phyloP scores from a whole-genome alignment of 2,113 vertebrate species.

The Salvelinus fontinalis region DNA sequence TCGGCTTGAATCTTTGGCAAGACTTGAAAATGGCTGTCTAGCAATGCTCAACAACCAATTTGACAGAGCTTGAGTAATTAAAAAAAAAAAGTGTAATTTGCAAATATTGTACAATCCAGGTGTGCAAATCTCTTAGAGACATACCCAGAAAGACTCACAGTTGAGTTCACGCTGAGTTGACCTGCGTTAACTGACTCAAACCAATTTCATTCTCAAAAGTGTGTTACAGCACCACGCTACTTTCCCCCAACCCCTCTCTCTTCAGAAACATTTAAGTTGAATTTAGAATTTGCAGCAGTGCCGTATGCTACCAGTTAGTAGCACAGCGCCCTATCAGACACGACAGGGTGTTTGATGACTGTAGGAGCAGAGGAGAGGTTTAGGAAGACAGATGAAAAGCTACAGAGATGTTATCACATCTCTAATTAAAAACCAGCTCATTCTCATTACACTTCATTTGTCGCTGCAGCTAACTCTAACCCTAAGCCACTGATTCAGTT shows the following conservation, averaged over 20 bases:
- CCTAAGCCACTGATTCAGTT: constrained; percentile 49
- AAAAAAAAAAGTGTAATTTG: too few species aligned
- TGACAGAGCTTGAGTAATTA: too few species aligned
- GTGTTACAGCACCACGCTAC: constrained; percentile 41
- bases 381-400: constrained; percentile 65
- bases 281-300: constrained; percentile 41
- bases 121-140: too few species aligned
- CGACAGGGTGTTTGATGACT: constrained; percentile 60
- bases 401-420: constrained; percentile 60
- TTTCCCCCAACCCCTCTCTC: not conserved
- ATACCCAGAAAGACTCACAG: too few species aligned
- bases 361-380: not conserved
- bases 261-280: constrained; percentile 51
- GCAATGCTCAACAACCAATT: too few species aligned
- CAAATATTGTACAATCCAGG: too few species aligned
- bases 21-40: too few species aligned
- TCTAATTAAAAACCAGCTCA: constrained; percentile 68
- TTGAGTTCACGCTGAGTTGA: constrained; percentile 29
- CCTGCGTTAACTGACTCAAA: constrained; percentile 42
- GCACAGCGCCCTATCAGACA: constrained; percentile 44
- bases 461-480: constrained; percentile 39
- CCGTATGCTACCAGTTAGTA: constrained; percentile 39
- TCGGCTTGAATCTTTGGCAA: too few species aligned
- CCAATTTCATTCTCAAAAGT: constrained; percentile 49
- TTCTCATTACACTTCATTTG: constrained; percentile 65